These are phyloP conservation scores for Allobates femoralis DNA, from an alignment of 2,797 vertebrate species.

Conservation along the genomic window DNA sequence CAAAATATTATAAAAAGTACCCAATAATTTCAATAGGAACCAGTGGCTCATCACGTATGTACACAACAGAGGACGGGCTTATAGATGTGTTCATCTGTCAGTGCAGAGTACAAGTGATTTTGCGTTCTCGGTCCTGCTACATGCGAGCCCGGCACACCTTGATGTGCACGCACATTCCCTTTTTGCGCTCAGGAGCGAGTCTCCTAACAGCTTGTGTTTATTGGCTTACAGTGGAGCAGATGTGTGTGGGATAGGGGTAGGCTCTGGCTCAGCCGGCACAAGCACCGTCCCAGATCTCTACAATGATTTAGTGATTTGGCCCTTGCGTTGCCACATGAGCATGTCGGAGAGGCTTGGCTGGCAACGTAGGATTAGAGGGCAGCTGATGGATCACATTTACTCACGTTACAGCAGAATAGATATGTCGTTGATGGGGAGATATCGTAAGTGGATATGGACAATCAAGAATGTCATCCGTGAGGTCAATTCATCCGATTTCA, in stretches of 20 bases:
- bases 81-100: not conserved
- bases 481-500: not conserved
- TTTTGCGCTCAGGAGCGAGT: conserved; percentile 10
- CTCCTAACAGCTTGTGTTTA: conserved; percentile 59
- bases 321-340: conserved; percentile 32
- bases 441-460: not conserved
- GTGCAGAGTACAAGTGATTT: not conserved
- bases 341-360: conserved; percentile 18
- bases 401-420: not conserved
- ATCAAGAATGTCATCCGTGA: not conserved
- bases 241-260: conserved; percentile 60
- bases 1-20: not conserved
- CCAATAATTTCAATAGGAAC: not conserved
- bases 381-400: not conserved
- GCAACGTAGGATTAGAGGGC: not conserved
- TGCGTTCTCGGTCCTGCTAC: not conserved
- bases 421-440: not conserved
- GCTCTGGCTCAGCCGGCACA: conserved; percentile 39
- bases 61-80: too few species aligned
- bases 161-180: not conserved
- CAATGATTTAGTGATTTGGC: conserved; percentile 56
- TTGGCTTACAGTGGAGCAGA: conserved; percentile 51
- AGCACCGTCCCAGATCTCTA: conserved; percentile 36
- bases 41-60: too few species aligned
- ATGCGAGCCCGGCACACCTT: conserved; percentile 30